These are phyloP conservation scores for Alcedo quadribrachys DNA, from an alignment of 2,797 vertebrate species.

Conservation along the genomic window DNA sequence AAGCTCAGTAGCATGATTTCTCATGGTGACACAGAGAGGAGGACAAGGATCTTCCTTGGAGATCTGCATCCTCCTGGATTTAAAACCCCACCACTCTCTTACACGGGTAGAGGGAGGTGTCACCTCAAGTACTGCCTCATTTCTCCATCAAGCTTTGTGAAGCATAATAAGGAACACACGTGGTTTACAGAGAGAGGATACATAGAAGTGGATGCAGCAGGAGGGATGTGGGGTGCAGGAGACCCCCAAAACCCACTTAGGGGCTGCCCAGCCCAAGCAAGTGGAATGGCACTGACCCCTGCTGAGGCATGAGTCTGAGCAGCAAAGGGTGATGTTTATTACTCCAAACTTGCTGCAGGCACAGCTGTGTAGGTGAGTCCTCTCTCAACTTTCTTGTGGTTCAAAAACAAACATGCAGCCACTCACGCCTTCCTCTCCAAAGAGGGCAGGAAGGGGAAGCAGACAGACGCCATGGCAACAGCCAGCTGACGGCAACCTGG, in stretches of 20 bases:
- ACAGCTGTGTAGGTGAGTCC: slow-evolving; percentile 30
- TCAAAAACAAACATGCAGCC: slow-evolving; percentile 46
- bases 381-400: not conserved
- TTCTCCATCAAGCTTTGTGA: not conserved
- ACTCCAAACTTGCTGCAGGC: not conserved
- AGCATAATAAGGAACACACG: not conserved
- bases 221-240: not conserved
- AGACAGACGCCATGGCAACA: slow-evolving; percentile 48
- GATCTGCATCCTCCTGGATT: not conserved
- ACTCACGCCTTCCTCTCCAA: slow-evolving; percentile 10
- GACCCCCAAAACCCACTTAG: rapidly evolving
- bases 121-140: not conserved
- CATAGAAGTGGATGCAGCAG: rapidly evolving
- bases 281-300: not conserved
- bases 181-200: not conserved
- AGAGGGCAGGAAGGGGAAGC: slow-evolving; percentile 46
- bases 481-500: slow-evolving; percentile 56
- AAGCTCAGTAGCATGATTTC: not conserved
- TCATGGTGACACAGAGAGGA: not conserved
- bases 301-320: rapidly evolving
- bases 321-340: not conserved
- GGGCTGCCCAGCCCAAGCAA: not conserved
- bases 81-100: not conserved
- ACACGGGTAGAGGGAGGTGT: rapidly evolving
- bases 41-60: not conserved